Evolutionary conservation across 2,888 invertebrate genomes (phyloP).

Genomic region (Rhodophaea formosa): DNA sequence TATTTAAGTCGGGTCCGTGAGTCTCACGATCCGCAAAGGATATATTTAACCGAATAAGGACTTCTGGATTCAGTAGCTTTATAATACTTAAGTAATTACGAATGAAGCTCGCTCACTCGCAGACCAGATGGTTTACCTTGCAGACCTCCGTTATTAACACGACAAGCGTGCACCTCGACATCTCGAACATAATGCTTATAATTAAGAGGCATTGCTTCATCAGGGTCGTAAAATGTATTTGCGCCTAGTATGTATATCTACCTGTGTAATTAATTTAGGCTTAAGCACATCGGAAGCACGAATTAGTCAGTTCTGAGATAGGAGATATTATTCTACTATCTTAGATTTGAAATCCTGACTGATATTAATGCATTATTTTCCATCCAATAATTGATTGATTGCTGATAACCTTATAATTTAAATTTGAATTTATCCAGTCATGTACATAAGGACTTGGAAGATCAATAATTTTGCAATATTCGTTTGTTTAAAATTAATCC

Average conservation of each 20-base stretch:
- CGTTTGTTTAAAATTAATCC: too few relatives aligned
- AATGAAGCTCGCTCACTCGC: constrained; percentile 45
- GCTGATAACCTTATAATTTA: too few relatives aligned
- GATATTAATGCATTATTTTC: too few relatives aligned
- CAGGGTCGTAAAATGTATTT: constrained; percentile 32
- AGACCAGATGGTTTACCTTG: constrained; percentile 59
- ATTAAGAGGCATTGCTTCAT: constrained; percentile 51
- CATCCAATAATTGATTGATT: too few relatives aligned
- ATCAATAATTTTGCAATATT: too few relatives aligned
- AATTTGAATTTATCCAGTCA: too few relatives aligned
- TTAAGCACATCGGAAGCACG: too few relatives aligned
- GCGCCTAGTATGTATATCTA: constrained; percentile 13
- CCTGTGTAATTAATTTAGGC: neutral
- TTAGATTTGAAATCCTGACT: too few relatives aligned
- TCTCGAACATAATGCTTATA: constrained; percentile 51
- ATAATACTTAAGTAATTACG: constrained; percentile 60
- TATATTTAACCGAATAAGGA: constrained; percentile 46
- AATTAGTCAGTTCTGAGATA: too few relatives aligned
- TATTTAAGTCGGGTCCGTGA: too few relatives aligned
- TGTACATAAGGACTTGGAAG: too few relatives aligned
- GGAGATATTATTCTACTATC: too few relatives aligned
- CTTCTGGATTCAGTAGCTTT: constrained; percentile 67
- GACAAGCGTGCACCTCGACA: constrained; percentile 39
- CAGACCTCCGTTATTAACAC: constrained; percentile 48
- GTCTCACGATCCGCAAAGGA: constrained; percentile 47